These are phyloP conservation scores for Caradrina clavipalpis DNA, from an alignment of 2,888 invertebrate species.

Conservation along the genomic window DNA sequence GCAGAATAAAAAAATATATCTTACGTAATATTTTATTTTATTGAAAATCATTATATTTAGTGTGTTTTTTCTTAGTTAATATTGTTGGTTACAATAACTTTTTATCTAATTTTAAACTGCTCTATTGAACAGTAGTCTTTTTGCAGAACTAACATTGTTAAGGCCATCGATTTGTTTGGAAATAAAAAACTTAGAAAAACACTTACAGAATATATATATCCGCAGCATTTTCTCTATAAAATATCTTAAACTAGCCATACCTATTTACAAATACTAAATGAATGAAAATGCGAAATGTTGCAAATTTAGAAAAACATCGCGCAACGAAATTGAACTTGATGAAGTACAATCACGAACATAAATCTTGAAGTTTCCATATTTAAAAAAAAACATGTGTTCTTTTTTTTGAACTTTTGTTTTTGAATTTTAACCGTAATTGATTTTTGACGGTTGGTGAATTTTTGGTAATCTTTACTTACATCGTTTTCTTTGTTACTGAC, in stretches of 20 bases:
- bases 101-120: too few species aligned
- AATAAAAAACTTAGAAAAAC: background rate
- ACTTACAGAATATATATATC: conserved; percentile 32
- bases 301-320: conserved; percentile 28
- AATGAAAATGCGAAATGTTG: conserved; percentile 1
- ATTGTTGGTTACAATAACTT: too few species aligned
- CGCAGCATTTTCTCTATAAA: conserved; percentile 27
- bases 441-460: background rate
- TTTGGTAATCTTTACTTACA: background rate
- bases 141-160: too few species aligned
- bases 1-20: too few species aligned
- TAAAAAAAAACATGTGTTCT: background rate
- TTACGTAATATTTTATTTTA: too few species aligned
- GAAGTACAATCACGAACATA: conserved; percentile 25
- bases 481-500: too few species aligned
- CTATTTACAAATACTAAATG: conserved; percentile 26
- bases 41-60: too few species aligned
- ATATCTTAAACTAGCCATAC: conserved; percentile 13
- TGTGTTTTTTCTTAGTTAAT: too few species aligned
- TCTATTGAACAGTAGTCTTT: too few species aligned
- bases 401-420: background rate
- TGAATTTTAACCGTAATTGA: background rate
- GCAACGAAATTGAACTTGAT: background rate
- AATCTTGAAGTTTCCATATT: background rate
- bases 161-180: too few species aligned